Percentiles rank a stretch among this genome's conserved stretches.
Evolutionary conservation across 2,797 vertebrate genomes (phyloP).

Genomic region (Chaetophractus vellerosus): DNA sequence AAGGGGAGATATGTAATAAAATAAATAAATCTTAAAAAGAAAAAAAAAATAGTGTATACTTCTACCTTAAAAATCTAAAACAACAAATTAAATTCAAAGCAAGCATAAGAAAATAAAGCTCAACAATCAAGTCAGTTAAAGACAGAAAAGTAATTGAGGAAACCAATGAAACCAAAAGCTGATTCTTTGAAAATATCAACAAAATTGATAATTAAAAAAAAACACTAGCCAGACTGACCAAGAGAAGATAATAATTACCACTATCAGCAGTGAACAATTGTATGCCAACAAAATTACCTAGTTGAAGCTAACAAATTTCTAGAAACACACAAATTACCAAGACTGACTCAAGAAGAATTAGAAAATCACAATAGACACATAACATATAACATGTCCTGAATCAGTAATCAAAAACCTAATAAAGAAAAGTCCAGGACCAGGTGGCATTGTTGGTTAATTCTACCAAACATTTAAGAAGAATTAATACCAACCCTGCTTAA

Average conservation of each 20-base stretch:
- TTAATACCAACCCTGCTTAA: too few species aligned
- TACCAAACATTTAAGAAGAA: background rate
- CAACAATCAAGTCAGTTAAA: background rate
- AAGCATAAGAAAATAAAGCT: background rate
- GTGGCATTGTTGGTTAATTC: background rate
- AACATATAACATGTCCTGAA: background rate
- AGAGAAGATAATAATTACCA: background rate
- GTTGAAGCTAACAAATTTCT: too few species aligned
- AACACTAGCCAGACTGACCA: background rate
- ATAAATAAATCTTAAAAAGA: too few species aligned
- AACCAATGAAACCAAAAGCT: background rate
- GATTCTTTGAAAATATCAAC: background rate
- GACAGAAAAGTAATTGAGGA: background rate
- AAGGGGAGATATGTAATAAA: too few species aligned
- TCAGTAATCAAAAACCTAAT: background rate
- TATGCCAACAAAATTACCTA: too few species aligned
- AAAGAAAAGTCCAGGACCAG: background rate
- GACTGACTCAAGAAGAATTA: background rate
- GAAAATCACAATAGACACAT: too few species aligned
- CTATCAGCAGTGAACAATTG: background rate
- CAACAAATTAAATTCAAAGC: background rate
- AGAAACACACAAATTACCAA: too few species aligned
- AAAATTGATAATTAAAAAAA: background rate
- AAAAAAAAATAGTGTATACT: background rate
- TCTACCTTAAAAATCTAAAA: background rate